A percentile compares a stretch with the other conserved stretches of the same genome.
Evolutionary conservation across 2,888 invertebrate genomes (phyloP).

Genomic region (Aproaerema taeniolella): DNA sequence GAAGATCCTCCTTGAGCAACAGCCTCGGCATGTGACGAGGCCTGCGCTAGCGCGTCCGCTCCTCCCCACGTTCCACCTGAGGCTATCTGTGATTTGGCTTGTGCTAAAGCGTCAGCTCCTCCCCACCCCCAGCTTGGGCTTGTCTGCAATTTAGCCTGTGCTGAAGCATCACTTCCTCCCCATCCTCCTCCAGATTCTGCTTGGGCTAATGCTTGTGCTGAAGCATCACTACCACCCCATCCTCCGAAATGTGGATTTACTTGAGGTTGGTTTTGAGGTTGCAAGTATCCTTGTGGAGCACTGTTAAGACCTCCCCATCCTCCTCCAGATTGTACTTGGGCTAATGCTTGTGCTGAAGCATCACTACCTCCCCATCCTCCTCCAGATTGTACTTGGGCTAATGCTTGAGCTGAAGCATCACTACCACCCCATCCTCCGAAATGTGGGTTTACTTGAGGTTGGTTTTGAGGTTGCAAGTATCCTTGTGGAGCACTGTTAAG

Average conservation of each 20-base stretch:
- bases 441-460: no score
- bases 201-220: constrained; percentile 15
- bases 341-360: constrained; percentile 10
- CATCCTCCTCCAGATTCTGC: not conserved
- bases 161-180: no score
- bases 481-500: not conserved
- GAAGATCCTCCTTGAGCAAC: not conserved
- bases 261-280: no score
- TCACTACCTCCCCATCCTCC: constrained; percentile 5
- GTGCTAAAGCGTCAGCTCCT: not conserved
- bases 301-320: not conserved
- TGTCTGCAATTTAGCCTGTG: not conserved
- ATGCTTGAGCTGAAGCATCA: constrained; percentile 6
- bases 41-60: not conserved
- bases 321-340: constrained; percentile 15
- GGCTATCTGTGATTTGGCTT: not conserved
- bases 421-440: constrained; percentile 12
- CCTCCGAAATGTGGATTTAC: no score
- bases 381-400: constrained; percentile 13
- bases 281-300: no score
- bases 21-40: not conserved
- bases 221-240: constrained; percentile 11
- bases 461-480: no score
- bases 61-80: not conserved
- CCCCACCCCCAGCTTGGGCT: not conserved